These are phyloP conservation scores for Nannoperca obscura DNA, from an alignment of 2,797 vertebrate genomes.

Conservation along the genomic window DNA sequence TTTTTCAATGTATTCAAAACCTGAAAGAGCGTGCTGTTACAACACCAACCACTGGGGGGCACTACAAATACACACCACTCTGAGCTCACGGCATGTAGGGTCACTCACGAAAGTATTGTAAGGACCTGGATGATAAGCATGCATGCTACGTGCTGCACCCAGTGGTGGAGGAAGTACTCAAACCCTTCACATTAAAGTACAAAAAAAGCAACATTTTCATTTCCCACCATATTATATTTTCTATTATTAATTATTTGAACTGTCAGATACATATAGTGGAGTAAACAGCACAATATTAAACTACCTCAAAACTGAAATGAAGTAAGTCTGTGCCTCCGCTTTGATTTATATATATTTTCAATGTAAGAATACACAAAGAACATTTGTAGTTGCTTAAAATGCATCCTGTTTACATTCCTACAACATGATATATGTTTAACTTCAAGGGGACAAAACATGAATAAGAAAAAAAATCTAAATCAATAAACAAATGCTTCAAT, in stretches of 20 bases:
- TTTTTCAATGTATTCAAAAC: constrained; percentile 5
- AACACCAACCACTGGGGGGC: constrained; percentile 70
- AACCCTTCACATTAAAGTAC: neutral
- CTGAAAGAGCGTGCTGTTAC: neutral
- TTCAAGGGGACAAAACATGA: no score
- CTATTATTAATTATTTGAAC: no score
- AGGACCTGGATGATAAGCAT: neutral
- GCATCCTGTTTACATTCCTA: no score
- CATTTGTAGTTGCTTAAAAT: no score
- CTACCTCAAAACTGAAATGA: no score
- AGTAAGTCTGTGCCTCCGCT: neutral
- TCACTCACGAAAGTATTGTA: neutral
- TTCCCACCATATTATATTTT: no score
- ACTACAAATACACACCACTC: constrained; percentile 41
- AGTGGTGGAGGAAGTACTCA: neutral
- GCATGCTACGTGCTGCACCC: neutral
- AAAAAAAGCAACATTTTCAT: neutral
- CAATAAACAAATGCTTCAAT: no score
- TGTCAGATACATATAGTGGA: neutral
- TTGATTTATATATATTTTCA: no score
- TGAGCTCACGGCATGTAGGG: neutral
- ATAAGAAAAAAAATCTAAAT: no score
- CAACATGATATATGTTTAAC: no score
- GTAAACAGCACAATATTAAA: neutral
- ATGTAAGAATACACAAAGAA: no score